Evolutionary conservation across 2,797 vertebrate species (phyloP), one percentile per base, ranked within the genome.

Genomic region (Argentina silus): DNA sequence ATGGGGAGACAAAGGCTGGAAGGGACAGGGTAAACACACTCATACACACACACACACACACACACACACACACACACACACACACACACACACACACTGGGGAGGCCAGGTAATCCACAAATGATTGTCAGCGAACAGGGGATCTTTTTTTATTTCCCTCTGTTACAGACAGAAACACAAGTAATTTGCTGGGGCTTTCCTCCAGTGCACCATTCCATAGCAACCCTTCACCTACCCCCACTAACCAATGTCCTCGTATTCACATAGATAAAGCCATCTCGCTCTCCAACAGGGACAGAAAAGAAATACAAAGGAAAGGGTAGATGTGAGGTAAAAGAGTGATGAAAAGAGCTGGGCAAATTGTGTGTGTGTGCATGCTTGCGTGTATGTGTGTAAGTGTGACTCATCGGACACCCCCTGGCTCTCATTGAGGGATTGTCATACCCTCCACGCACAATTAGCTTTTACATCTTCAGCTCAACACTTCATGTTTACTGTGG

Each of bases 1-100:
- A 71, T 79, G 83, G 83, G 83, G 86, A 83, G 19, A 87, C 86
- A 86, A 85, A 88, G 71, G 74, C 70, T 83, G 83, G 77, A 84
- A 74, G 70, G 68, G 53, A 66, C 2, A 75, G 8, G 11, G 42
- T n/a, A 66, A 36, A 56, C 61, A 48, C 36, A 7, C 36, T n/a
- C 36, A 57, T 15, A 57, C 15, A 21, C 3, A 19, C 9, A 57
- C 15, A 57, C 9, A 57, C 9, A 57, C 9, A 57, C 9, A 57
- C 15, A 23, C n/a, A 36, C 60, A 43, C 60, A 62, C 27, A 36
- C 59, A 61, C 21, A 42, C 59, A 61, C 23, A 14, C 59, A 61
- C 59, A 47, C 68, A 69, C n/a, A 21, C 17, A 3, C 68, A 45
- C 55, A 69, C 6, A 47, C 15, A 69, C 6, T 19, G 53, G 12